A percentile compares a stretch with the other conserved stretches of the same genome.
These are phyloP conservation scores for Parascotia fuliginaria DNA, from an alignment of 2,888 invertebrate genomes.

Conservation along the genomic window DNA sequence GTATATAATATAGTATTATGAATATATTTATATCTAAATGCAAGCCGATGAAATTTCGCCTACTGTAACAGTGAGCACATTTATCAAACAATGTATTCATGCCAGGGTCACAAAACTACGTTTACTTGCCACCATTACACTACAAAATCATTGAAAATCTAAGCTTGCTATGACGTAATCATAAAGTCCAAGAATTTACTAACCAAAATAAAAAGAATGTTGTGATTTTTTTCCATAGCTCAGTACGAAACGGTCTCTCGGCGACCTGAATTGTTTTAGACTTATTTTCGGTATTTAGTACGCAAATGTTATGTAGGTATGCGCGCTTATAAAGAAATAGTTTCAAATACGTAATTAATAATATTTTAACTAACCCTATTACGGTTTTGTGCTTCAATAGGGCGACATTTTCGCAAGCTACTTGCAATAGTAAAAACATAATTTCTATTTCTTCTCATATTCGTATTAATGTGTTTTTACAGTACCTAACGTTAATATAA, in stretches of 20 bases:
- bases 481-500: no score
- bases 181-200: conserved; percentile 27
- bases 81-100: conserved; percentile 64
- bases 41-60: conserved; percentile 38
- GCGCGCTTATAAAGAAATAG: conserved; percentile 25
- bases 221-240: conserved; percentile 16
- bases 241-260: conserved; percentile 15
- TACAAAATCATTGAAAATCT: conserved; percentile 28
- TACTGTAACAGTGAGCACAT: conserved; percentile 57
- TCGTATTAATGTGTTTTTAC: no score
- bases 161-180: conserved; percentile 31
- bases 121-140: conserved; percentile 14
- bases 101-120: conserved; percentile 67
- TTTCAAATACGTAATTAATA: conserved; percentile 26
- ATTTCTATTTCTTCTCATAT: no score
- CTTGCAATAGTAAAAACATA: no score
- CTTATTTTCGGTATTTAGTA: conserved; percentile 33
- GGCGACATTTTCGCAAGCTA: neutral
- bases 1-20: no score
- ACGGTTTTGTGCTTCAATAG: neutral
- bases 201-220: conserved; percentile 24
- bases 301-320: conserved; percentile 23
- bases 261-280: conserved; percentile 38
- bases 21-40: no score
- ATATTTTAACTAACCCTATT: conserved; percentile 14